Evolutionary conservation across 1,140 invertebrate genomes (phyloP), one percentile per base, ranked within the genome.

Genomic region (Patella vulgata): DNA sequence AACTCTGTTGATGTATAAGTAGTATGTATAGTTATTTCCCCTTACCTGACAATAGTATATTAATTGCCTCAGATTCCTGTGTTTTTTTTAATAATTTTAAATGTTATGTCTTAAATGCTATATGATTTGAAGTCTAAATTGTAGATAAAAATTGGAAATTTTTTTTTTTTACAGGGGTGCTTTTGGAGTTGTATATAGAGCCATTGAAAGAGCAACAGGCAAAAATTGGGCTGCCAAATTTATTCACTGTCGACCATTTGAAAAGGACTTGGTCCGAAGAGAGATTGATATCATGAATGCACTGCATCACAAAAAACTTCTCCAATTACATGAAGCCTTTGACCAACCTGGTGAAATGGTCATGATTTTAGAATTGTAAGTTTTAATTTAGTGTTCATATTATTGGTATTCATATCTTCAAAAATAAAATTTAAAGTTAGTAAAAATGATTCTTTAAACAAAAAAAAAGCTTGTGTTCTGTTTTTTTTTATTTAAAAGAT

Each of bases 221-320:
- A 96, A 97, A 81, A 95, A 95, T 64, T 99, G 97, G 84, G 97
- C 97, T 0, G 97, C 97, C 40, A 99, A 99, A 86, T 99, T 99
- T 82, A 98, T 99, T 74, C 95, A 95, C 1, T 95, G 96, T 36
- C 91, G 93, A 1, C 93, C 96, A 70, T 89, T 92, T 19, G 97
- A 99, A 83, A 99, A 98, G 79, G 94, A 97, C 77, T 85, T 96
- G 2, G 97, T 99, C 54, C 89, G 94, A 59, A 95, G 97, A 73
- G 97, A 99, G 86, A 98, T 99, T 65, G 95, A 99, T 77, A 96
- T 98, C 50, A 99, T 99, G 97, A 98, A 98, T 83, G 94, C 97
- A 77, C 84, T 99, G 1, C 95, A 98, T 85, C 97, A 99, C 87
- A 90, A 91, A 44, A 97, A 97, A 85, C 86, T 99, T 25, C 96